Conservation (phyloP, 2,113 vertebrate species). For the Ifrita kowaldi region DNA sequence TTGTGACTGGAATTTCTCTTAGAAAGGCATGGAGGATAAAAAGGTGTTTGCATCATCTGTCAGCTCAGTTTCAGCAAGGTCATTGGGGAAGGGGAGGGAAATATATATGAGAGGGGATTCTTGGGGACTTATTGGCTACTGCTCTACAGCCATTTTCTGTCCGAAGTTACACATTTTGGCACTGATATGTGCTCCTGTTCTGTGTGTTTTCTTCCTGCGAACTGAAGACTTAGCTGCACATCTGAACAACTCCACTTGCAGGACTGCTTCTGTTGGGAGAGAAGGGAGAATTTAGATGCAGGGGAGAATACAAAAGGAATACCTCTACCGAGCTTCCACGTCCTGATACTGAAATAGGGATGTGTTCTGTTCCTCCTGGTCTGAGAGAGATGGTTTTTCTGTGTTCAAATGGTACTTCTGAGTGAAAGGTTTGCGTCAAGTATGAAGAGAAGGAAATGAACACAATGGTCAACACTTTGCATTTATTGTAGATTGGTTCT, state of each 20-base stretch:
- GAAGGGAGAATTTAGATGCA: neutral
- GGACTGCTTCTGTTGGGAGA: neutral
- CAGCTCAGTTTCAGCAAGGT: neutral
- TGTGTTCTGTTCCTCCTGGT: neutral
- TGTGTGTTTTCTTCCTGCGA: neutral
- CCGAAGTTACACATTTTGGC: neutral
- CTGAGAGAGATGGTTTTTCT: neutral
- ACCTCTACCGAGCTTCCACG: neutral
- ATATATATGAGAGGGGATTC: neutral
- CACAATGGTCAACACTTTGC: neutral
- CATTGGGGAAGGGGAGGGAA: no score
- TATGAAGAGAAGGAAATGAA: neutral
- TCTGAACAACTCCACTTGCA: neutral
- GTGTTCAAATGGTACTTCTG: accelerated
- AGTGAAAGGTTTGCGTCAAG: neutral
- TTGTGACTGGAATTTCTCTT: neutral
- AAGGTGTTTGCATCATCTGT: neutral
- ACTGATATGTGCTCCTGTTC: accelerated
- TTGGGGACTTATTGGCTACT: neutral
- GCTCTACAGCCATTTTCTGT: neutral
- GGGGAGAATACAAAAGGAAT: accelerated
- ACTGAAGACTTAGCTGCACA: neutral
- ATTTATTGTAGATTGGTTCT: neutral
- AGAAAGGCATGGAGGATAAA: neutral
- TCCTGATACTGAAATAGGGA: neutral